Conservation (phyloP, 1,140 invertebrate genomes). For the Aphelenchoides besseyi region DNA sequence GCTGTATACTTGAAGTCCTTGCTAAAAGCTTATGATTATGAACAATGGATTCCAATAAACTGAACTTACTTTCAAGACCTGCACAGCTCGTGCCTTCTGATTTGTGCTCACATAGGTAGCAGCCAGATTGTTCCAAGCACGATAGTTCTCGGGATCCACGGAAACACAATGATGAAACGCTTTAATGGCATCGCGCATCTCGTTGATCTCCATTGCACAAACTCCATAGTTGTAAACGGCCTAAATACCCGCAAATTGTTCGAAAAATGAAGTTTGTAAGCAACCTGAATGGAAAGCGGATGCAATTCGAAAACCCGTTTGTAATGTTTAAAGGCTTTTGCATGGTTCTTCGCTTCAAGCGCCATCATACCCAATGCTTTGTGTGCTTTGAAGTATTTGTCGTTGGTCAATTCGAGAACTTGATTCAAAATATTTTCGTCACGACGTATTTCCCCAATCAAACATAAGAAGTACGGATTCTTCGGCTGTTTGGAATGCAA, state of each 20-base stretch:
- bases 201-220: slow-evolving; percentile 10
- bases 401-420: slow-evolving; percentile 17
- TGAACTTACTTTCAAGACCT: background rate
- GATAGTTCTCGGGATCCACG: slow-evolving; percentile 14
- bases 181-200: slow-evolving; percentile 6
- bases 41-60: background rate
- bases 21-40: background rate
- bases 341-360: slow-evolving; percentile 3
- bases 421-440: slow-evolving; percentile 9
- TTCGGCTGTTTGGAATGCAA: slow-evolving; percentile 9
- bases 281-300: background rate
- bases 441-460: slow-evolving; percentile 10
- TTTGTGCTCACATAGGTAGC: slow-evolving; percentile 7
- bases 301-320: slow-evolving; percentile 20
- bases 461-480: slow-evolving; percentile 6
- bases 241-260: background rate
- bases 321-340: slow-evolving; percentile 5
- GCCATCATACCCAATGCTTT: slow-evolving; percentile 14
- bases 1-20: slow-evolving; percentile 11
- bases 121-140: slow-evolving; percentile 21
- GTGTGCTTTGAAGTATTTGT: slow-evolving; percentile 16
- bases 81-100: slow-evolving; percentile 10
- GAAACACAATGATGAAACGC: slow-evolving; percentile 18
- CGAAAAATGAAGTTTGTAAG: background rate
- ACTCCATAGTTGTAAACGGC: slow-evolving; percentile 22